phyloP scores from a whole-genome alignment of 2,888 invertebrate species.

The Eilema sororculum region DNA sequence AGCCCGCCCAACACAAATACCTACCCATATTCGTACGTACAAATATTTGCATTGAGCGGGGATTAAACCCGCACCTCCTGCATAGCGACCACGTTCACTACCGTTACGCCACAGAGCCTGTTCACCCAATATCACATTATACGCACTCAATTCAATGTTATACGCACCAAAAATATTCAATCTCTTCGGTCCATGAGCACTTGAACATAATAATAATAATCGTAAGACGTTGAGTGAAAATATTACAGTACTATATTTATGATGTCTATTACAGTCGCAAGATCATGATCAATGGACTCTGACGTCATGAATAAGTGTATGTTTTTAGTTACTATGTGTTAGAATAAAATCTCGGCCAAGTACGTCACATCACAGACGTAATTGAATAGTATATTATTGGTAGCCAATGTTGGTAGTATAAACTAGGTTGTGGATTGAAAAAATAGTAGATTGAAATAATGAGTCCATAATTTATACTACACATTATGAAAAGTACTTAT shows the following conservation, averaged over 20 bases:
- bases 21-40: no score
- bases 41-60: no score
- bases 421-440: constrained; percentile 1
- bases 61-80: no score
- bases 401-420: constrained; percentile 6
- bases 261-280: constrained; percentile 30
- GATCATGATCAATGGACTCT: constrained; percentile 39
- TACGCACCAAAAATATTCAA: constrained; percentile 29
- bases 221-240: constrained; percentile 32
- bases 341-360: constrained; percentile 30
- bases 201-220: constrained; percentile 30
- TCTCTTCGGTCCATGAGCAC: constrained; percentile 27
- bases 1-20: no score
- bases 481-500: constrained; percentile 8
- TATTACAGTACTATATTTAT: constrained; percentile 42
- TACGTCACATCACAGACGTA: constrained; percentile 15
- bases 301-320: constrained; percentile 34
- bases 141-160: not conserved
- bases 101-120: no score
- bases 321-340: constrained; percentile 25
- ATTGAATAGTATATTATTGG: not conserved
- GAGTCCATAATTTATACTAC: constrained; percentile 15
- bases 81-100: no score
- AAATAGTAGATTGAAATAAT: not conserved
- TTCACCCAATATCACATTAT: no score